Evolutionary conservation across 1,140 invertebrate genomes (phyloP).

Genomic region (Aphaenogaster floridana): DNA sequence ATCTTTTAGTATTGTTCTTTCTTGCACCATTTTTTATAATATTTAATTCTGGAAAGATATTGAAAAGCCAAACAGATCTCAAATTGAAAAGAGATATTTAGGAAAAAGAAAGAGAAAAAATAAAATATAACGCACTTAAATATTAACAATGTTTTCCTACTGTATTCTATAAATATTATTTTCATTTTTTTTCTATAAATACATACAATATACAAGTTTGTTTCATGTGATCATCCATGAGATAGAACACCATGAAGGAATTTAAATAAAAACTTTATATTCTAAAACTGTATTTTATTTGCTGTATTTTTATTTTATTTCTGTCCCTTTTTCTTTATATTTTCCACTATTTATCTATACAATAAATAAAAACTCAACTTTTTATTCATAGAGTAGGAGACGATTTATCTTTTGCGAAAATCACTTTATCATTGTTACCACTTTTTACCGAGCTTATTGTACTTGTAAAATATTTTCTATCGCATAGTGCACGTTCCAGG

Average conservation of each 20-base stretch:
- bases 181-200: no score
- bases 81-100: no score
- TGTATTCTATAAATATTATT: no score
- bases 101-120: no score
- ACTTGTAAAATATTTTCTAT: not conserved
- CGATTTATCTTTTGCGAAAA: not conserved
- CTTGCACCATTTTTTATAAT: no score
- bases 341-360: not conserved
- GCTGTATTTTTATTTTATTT: not conserved
- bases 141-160: no score
- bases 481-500: not conserved
- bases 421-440: constrained; percentile 6
- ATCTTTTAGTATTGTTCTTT: no score
- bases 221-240: not conserved
- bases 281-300: not conserved
- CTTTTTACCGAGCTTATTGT: not conserved
- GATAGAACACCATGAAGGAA: not conserved
- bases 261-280: not conserved
- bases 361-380: not conserved
- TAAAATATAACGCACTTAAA: no score
- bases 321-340: not conserved
- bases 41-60: no score
- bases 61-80: no score
- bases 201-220: no score
- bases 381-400: not conserved